Base-by-base conservation (phyloP, 2,888 invertebrate species). In the Xylota sylvarum region DNA sequence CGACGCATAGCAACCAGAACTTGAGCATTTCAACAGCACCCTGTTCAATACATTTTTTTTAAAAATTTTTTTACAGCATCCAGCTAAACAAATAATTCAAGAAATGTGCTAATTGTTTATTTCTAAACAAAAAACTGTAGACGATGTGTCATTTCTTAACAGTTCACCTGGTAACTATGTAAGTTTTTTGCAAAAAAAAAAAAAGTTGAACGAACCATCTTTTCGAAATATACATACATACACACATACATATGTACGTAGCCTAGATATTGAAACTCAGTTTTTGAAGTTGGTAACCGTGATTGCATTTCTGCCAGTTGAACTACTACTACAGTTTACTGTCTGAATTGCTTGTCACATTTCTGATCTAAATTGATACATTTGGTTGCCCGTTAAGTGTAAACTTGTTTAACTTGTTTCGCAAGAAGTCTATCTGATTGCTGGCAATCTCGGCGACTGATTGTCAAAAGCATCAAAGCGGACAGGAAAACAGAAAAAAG, bases 391-490 rank as follows among this genome's bases (percentile, higher is more conserved):
- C n/a, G n/a, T n/a, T n/a, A 50, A 50, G 23, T 50, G 50, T 23
- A 50, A 50, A 50, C 23, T 23, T 19, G 50, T 50, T 50, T 10
- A 23, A 23, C 50, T 9, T 50, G 50, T 50, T 23, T 50, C 23
- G 23, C 23, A 19, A 50, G 23, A 50, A 50, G 23, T 50, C 23
- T 50, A 50, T 50, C 50, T 23, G 50, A 50, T 50, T 50, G 50
- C 17, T 0, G 17, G n/a, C 17, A n/a, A 43, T 43, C 14, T 43
- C 43, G 5, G 14, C 23, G 35, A 35, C 17, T 56, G 14, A 35
- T 27, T 30, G 56, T 56, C 56, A 56, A 56, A 32, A 14, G 35
- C 56, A 56, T 32, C 14, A 32, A 56, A 14, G 35, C 4, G 32
- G 14, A 32, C 14, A 5, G n/a, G 32, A 32, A 56, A n/a, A n/a